A percentile compares a stretch with the other conserved stretches of the same genome.
phyloP scores from a whole-genome alignment of 2,888 invertebrate genomes.

The Dyspetes luteomarginatus region DNA sequence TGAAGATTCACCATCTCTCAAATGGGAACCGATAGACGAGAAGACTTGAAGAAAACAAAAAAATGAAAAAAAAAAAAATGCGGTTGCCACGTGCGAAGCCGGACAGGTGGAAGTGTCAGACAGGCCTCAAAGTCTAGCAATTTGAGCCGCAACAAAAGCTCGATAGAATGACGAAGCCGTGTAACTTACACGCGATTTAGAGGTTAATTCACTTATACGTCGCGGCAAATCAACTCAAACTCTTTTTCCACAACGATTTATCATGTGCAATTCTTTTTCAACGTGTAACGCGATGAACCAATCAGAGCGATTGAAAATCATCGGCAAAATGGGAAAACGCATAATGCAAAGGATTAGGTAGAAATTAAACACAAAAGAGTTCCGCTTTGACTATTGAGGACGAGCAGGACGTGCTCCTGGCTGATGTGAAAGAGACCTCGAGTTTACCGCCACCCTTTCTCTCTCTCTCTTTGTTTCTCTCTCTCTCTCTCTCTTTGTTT shows the following conservation, averaged over 20 bases:
- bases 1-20: neutral
- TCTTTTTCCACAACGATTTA: constrained; percentile 6
- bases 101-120: constrained; percentile 17
- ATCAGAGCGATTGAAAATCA: constrained; percentile 41
- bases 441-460: neutral
- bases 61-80: neutral
- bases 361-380: constrained; percentile 50
- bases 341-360: neutral
- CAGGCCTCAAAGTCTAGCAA: neutral
- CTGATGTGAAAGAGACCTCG: constrained; percentile 31
- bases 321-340: neutral
- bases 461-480: neutral
- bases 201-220: constrained; percentile 8
- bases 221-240: neutral
- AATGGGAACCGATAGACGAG: neutral
- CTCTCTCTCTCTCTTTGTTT: neutral
- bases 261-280: constrained; percentile 2
- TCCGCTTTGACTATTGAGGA: constrained; percentile 38
- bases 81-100: constrained; percentile 32
- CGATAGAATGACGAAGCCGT: constrained; percentile 43
- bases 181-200: constrained; percentile 15
- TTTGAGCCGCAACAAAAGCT: constrained; percentile 8
- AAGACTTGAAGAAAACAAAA: neutral
- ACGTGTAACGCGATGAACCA: neutral
- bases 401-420: constrained; percentile 33